A percentile compares a stretch with the other conserved stretches of the same genome.
Evolutionary conservation across 2,888 invertebrate species (phyloP).

Genomic region (Amaurobius ferox): DNA sequence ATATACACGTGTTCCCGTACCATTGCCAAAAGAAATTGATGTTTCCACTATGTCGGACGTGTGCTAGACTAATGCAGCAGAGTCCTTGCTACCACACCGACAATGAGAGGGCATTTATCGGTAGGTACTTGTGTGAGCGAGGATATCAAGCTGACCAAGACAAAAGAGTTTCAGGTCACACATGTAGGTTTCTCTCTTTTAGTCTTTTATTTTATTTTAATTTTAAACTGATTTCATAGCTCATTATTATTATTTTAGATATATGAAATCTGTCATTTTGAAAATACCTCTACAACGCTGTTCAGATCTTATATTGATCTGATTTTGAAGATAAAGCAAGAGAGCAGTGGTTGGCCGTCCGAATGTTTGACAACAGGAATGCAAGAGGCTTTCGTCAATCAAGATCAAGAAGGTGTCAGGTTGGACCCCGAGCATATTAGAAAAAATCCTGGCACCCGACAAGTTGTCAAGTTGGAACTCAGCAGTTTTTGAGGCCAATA

Average conservation of each 20-base stretch:
- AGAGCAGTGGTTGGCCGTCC: no score
- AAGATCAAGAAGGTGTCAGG: not conserved
- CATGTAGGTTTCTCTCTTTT: constrained; percentile 2
- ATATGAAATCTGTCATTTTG: not conserved
- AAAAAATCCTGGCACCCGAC: not conserved
- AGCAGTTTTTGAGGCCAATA: not conserved
- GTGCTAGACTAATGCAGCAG: not conserved
- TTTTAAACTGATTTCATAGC: no score
- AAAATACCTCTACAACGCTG: not conserved
- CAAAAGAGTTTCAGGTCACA: not conserved
- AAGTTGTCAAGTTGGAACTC: not conserved
- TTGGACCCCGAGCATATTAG: not conserved
- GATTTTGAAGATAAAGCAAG: not conserved
- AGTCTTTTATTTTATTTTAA: no score
- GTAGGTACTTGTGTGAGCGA: constrained; percentile 17
- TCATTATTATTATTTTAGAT: no score
- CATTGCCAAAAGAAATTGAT: not conserved
- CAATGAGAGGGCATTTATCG: not conserved
- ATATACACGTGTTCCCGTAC: not conserved
- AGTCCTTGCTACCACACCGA: constrained; percentile 5
- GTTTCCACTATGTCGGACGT: constrained; percentile 10
- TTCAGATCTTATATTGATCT: not conserved
- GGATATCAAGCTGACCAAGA: not conserved
- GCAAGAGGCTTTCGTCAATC: not conserved
- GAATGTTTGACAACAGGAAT: no score